Base-by-base conservation (phyloP, 2,888 invertebrate genomes). In the Ophion slaviceki region DNA sequence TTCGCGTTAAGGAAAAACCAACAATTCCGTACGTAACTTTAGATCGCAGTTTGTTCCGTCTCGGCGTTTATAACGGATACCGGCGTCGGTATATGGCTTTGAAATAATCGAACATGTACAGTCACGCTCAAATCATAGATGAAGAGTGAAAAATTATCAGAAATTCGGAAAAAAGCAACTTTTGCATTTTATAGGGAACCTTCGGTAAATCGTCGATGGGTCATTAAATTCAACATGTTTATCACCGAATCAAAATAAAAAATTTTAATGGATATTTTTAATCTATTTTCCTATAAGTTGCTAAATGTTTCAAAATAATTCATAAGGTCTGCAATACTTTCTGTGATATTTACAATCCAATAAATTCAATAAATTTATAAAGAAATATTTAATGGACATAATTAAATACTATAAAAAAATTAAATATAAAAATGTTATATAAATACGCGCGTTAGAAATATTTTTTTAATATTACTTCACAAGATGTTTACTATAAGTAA, bases 61-160 rank as follows among this genome's bases (percentile, higher is more conserved):
- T 71, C 20, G 14, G 47, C 5, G 61, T 28, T 77, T 77, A 2
- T 61, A 77, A 84, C 84, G 80, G 76, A 71, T 47, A 59, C 40
- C 45, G 45, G 59, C 59, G 20, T 8, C 20, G 24, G 28, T 36
- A 11, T 61, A n/a, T 24, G 36, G 2, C n/a, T 45, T 6, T 47
- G 32, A 47, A 45, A 47, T 75, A 62, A 20, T 75, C 45, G 24
- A 74, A 36, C 17, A 24, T 24, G 24, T 45, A 24, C 36, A 61
- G 36, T 61, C 24, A 17, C 4, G 36, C 14, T 7, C 24, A 20
- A 62, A 74, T 2, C 62, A 74, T 24, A 11, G 17, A 72, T 28
- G 36, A 59, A 72, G 32, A n/a, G 11, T 24, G 14, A 7, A 70
- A 14, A 28, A 8, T 70, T 24, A 28, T 53, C 0, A 70, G 40